Evolutionary conservation across 37 sponge, comb jelly and placozoan species (phyloP).

Genomic region (Crambe crambe): DNA sequence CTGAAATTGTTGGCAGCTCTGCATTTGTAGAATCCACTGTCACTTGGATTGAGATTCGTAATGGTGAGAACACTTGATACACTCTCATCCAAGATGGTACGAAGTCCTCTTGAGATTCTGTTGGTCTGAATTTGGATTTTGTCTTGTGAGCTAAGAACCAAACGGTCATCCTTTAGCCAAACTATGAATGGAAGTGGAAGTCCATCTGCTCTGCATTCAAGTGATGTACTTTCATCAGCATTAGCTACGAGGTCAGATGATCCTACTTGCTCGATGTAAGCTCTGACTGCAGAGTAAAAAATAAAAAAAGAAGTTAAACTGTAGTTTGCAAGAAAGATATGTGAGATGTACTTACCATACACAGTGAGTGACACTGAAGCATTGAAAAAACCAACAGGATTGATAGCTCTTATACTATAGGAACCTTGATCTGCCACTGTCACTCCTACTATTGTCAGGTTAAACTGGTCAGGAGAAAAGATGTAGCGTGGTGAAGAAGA

Average conservation of each 20-base stretch:
- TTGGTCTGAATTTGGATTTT: neutral
- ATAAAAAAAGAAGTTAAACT: too few relatives aligned
- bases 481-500: neutral
- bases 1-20: conserved; percentile 2
- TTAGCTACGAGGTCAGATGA: neutral
- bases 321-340: too few relatives aligned
- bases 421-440: neutral
- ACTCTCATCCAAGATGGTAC: neutral
- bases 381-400: neutral
- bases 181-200: conserved; percentile 19
- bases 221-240: neutral
- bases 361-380: neutral
- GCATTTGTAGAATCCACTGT: conserved; percentile 25
- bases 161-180: conserved; percentile 15
- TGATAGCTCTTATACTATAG: neutral
- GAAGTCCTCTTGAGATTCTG: neutral
- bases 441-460: neutral
- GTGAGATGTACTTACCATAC: neutral
- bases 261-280: too few relatives aligned
- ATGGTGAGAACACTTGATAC: conserved; percentile 17
- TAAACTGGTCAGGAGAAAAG: neutral
- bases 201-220: conserved; percentile 39
- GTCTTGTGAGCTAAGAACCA: neutral
- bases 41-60: neutral
- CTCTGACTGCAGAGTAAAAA: too few relatives aligned